Percentiles rank a stretch among this genome's conserved stretches.
Evolutionary conservation across 2,113 vertebrate genomes (phyloP).

Genomic region (Emydura subglobosa): DNA sequence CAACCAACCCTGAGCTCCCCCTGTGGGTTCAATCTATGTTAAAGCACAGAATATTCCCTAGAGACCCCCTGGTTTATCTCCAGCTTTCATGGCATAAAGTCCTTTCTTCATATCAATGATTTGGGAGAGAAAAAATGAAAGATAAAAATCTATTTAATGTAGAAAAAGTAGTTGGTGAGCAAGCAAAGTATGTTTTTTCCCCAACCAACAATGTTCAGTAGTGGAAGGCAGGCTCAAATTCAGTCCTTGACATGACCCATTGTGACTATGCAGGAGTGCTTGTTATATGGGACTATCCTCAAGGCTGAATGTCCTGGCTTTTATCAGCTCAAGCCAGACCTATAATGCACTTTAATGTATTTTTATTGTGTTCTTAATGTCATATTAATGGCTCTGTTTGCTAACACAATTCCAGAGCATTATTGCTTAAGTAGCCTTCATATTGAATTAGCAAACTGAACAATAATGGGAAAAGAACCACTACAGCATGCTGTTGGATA

Average conservation of each 20-base stretch:
- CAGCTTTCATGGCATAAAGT: neutral
- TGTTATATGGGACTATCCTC: neutral
- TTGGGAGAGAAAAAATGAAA: neutral
- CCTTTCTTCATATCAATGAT: neutral
- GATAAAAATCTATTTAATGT: neutral
- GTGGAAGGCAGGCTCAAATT: neutral
- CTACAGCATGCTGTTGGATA: neutral
- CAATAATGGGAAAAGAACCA: slow-evolving; percentile 30
- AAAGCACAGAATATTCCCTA: neutral
- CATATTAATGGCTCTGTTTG: neutral
- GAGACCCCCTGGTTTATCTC: neutral
- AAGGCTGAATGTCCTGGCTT: neutral
- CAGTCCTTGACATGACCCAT: slow-evolving; percentile 11
- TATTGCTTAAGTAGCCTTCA: slow-evolving; percentile 32
- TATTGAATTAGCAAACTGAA: slow-evolving; percentile 17
- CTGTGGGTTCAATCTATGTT: neutral
- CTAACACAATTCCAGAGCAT: neutral
- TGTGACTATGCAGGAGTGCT: neutral
- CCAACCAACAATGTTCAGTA: neutral
- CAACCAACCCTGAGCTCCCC: neutral
- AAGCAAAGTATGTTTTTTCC: neutral
- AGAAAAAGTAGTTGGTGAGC: neutral
- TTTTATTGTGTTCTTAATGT: slow-evolving; percentile 1
- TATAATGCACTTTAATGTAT: neutral
- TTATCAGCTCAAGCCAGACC: slow-evolving; percentile 11